A percentile compares a stretch with the other conserved stretches of the same genome.
Evolutionary conservation across 1,140 invertebrate genomes (phyloP).

Genomic region (Melitaea cinxia): DNA sequence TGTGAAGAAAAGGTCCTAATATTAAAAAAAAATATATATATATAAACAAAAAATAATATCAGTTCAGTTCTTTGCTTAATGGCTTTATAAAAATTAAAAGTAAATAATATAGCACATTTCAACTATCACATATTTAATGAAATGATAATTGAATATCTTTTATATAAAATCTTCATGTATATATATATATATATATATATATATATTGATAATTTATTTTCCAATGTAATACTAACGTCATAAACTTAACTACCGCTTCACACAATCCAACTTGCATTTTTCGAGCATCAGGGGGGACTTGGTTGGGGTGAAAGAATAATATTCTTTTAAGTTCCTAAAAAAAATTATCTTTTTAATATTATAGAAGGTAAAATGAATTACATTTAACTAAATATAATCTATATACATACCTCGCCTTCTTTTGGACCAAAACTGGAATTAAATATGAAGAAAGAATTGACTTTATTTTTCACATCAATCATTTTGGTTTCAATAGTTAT

Average conservation of each 20-base stretch:
- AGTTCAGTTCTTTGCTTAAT: no score
- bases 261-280: slow-evolving; percentile 95
- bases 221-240: slow-evolving; percentile 85
- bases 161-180: no score
- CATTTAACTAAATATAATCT: neutral
- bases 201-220: no score
- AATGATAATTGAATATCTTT: no score
- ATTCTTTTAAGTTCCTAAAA: slow-evolving; percentile 95
- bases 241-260: slow-evolving; percentile 96
- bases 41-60: no score
- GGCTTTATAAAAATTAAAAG: no score
- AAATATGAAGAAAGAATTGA: slow-evolving; percentile 78
- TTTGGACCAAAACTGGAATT: slow-evolving; percentile 76
- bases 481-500: slow-evolving; percentile 44
- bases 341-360: slow-evolving; percentile 28
- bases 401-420: slow-evolving; percentile 74
- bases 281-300: slow-evolving; percentile 90
- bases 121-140: no score
- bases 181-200: no score
- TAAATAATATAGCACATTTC: no score
- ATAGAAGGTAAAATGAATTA: neutral
- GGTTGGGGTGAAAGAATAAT: slow-evolving; percentile 91
- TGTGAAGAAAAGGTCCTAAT: slow-evolving; percentile 92
- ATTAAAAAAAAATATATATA: slow-evolving; percentile 49
- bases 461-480: slow-evolving; percentile 73